Evolutionary conservation across 1,140 invertebrate species (phyloP), one percentile per base, ranked within the genome.

Genomic region (Leptoteleia sp.): DNA sequence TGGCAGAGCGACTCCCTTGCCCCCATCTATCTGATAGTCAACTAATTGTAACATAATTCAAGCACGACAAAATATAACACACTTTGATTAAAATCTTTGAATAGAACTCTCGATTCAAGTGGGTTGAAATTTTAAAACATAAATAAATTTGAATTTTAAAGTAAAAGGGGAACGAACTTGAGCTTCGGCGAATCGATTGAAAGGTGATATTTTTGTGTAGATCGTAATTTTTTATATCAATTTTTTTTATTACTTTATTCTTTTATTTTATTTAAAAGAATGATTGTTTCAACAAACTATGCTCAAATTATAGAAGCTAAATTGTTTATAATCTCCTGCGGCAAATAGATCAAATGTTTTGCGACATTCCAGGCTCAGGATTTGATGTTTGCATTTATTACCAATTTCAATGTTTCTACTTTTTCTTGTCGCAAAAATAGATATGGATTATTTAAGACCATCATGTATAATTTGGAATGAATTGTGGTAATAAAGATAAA

Each of bases 21-120:
- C 31, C 40, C 16, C 27, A 12, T 37, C 43, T 42, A 54, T 59
- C 54, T 15, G 61, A 59, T 80, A 77, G 62, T 81, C 57, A 65
- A 73, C 48, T 68, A 71, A 70, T 77, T 87, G 82, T 86, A 87
- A 85, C 54, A 68, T 76, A 76, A 85, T 83, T 83, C 76, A 35
- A 70, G 73, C 19, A 45, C 22, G 15, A 27, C 4, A 33, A 37
- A 61, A 59, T 52, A 11, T 35, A 11, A 45, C 25, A 33, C 19
- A 27, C 22, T 6, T 52, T 35, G 40, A 27, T 54, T 31, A 16
- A 40, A 50, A 22, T 38, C 19, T 3, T 3, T 22, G 5, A 22
- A 3, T 22, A 22, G 2, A 5, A 22, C 5, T 2, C 2, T 3
- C 5, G 5, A 22, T 22, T 22, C 5, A 2, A 22, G 19, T 5